phyloP scores from a whole-genome alignment of 2,797 vertebrate species.

The Pempheris klunzingeri region DNA sequence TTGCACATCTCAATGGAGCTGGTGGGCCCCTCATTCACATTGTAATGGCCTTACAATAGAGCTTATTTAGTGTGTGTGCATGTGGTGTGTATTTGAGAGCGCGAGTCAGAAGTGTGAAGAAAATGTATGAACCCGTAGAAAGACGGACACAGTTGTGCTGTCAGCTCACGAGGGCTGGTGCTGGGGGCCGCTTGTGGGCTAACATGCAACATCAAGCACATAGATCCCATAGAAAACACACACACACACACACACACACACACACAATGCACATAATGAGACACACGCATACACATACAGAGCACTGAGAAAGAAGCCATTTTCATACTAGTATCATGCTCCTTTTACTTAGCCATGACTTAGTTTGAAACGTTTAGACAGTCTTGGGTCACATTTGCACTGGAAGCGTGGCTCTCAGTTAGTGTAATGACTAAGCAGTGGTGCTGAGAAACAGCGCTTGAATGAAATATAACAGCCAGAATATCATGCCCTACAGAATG shows the following conservation, averaged over 20 bases:
- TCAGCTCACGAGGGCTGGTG: conserved; percentile 12
- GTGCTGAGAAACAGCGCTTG: conserved; percentile 54
- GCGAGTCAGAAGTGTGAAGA: conserved; percentile 33
- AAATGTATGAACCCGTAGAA: conserved; percentile 33
- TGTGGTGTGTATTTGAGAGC: conserved; percentile 20
- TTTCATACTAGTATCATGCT: not conserved
- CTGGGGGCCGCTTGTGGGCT: not conserved
- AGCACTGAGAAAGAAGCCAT: not conserved
- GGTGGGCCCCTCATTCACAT: conserved; percentile 77
- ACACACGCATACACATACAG: too few species aligned
- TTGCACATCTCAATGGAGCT: conserved; percentile 69
- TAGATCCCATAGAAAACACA: not conserved
- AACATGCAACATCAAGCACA: not conserved
- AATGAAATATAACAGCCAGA: conserved; percentile 73
- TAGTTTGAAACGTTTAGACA: conserved; percentile 30
- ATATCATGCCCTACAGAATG: conserved; percentile 69
- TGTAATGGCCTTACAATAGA: conserved; percentile 74
- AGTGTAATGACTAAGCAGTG: conserved; percentile 57
- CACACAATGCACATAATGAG: not conserved
- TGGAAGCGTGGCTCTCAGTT: conserved; percentile 43
- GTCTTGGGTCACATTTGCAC: conserved; percentile 33
- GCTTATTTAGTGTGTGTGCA: conserved; percentile 60
- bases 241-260: not conserved
- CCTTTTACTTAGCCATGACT: conserved; percentile 13
- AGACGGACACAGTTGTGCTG: conserved; percentile 17